Evolutionary conservation across 2,888 invertebrate genomes (phyloP), one percentile per base, ranked within the genome.

Genomic region (Aricia artaxerxes): DNA sequence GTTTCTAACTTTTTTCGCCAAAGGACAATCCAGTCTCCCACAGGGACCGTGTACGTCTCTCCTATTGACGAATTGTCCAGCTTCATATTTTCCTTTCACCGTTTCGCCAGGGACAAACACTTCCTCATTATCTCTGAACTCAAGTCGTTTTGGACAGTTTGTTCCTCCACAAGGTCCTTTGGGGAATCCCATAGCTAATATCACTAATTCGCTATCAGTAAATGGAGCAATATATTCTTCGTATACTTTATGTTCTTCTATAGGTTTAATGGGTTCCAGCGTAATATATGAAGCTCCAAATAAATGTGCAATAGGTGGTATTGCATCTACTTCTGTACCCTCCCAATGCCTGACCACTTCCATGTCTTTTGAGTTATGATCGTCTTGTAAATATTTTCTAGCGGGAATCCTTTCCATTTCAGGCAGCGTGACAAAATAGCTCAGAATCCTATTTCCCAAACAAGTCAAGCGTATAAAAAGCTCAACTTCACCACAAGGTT

Each of bases 101-200:
- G 82, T 87, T 82, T 94, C 92, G 11, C 94, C 94, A 60, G 85
- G 89, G 73, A 94, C 92, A 76, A 94, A 94, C 78, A 92, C 91
- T 82, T 94, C 94, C 79, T 94, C 92, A 81, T 92, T 92, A 1
- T 93, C 93, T 82, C 93, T 87, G 78, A 87, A 94, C 0, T 94
- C 93, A 93, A 94, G 92, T 81, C 94, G 86, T 81, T 91, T 92
- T 1, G 87, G 88, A 84, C 94, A 94, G 77, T 94, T 94, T 0
- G 92, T 93, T n/a, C 94, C 94, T 79, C 93, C 94, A 83, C 94
- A 94, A 3, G 94, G 94, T 0, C 94, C 94, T 84, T 93, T 94
- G 1, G 94, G 94, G 79, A 94, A 94, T 73, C 94, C 94, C 94
- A 94, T 94, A 0, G 94, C 85, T n/a, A 94, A 85, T 79, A 94